phyloP scores from a whole-genome alignment of 2,113 vertebrate genomes.

The Dicentrarchus labrax region DNA sequence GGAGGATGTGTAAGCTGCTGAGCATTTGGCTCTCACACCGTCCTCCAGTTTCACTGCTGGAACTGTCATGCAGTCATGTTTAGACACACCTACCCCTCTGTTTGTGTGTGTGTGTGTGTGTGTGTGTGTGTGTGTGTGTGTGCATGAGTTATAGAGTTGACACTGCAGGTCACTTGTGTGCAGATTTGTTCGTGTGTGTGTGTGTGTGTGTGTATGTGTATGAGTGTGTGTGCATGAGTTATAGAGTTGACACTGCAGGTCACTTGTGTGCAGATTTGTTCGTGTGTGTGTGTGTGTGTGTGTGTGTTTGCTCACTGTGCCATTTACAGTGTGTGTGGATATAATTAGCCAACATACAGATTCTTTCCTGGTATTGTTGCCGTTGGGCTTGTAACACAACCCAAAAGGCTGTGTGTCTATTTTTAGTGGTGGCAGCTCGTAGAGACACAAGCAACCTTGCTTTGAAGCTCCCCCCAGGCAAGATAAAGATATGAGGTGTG shows the following conservation, averaged over 20 bases:
- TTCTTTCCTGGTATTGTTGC: conserved; percentile 81
- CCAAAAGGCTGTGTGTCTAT: conserved; percentile 68
- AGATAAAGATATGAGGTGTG: conserved; percentile 37
- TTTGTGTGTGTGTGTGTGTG: neutral
- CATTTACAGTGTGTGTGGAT: conserved; percentile 44
- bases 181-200: neutral
- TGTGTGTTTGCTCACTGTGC: neutral
- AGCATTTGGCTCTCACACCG: conserved; percentile 32
- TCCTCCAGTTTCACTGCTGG: conserved; percentile 46
- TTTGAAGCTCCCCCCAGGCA: conserved; percentile 55
- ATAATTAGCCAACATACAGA: conserved; percentile 65
- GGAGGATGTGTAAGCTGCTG: conserved; percentile 52
- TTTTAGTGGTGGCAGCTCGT: conserved; percentile 60
- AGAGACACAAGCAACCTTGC: conserved; percentile 41
- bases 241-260: conserved; percentile 12
- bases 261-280: neutral
- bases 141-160: conserved; percentile 2
- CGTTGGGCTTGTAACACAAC: conserved; percentile 63
- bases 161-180: conserved; percentile 8
- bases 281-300: neutral
- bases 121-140: neutral
- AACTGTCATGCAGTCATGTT: conserved; percentile 43
- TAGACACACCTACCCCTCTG: conserved; percentile 35
- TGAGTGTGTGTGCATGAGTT: neutral
- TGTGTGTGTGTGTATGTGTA: neutral